Base-by-base conservation (phyloP, 2,113 vertebrate genomes). In the Psephotus haematonotus region DNA sequence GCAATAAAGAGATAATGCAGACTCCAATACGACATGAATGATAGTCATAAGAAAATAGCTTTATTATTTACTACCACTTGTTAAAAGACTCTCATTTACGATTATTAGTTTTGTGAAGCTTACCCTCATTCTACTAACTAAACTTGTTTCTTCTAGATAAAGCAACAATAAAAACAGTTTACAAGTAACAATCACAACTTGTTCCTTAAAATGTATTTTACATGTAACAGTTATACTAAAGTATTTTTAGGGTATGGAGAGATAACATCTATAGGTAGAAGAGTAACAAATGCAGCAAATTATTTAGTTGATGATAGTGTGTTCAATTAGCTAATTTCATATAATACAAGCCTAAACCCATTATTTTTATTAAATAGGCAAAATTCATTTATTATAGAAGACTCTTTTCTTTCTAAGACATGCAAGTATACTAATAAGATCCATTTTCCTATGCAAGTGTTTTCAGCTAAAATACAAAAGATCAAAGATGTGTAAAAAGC, bases 11-110 rank as follows among this genome's bases (percentile, higher is more conserved):
- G 77, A 81, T 52, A 65, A 91, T 57, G 33, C 47, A 90, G 49
- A 63, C 63, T 53, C 49, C 1, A 10, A 62, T 86, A 52, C 44
- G 67, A 90, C 14, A 19, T n/a, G 78, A 85, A 90, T 65, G 81
- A 88, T 18, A 91, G 60, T 77, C 33, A 52, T 81, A 90, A 87
- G 46, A 81, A 88, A 94, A 78, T 44, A 71, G 41, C 12, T 10
- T 71, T 79, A 69, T 85, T 90, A 92, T 91, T 93, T 93, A 80
- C 71, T 85, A 72, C 60, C 46, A 46, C 72, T 70, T 96, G 83
- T 96, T 96, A 91, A 97, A 95, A 97, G 93, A 96, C 81, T 72
- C 41, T 50, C 81, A 88, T 82, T 97, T 95, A 89, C 79, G 76
- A 82, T 17, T 71, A 88, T n/a, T 6, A 43, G 92, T 83, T 95